phyloP scores from a whole-genome alignment of 1,140 invertebrate species.

The Mactra quadrangularis region DNA sequence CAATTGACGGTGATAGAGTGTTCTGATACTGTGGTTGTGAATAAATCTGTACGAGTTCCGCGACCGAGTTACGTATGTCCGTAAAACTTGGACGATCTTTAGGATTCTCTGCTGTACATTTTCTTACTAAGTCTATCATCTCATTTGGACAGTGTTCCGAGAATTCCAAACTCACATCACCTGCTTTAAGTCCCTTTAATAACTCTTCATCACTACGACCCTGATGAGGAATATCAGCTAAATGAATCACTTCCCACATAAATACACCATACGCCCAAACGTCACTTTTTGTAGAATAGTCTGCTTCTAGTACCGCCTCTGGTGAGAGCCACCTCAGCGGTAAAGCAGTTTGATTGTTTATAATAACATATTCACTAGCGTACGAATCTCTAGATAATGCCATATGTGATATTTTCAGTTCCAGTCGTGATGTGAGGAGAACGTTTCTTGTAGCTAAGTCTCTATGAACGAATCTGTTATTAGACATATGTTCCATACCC shows the following conservation, averaged over 20 bases:
- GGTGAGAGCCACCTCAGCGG: conserved; percentile 94
- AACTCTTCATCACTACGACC: conserved; percentile 84
- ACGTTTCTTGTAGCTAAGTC: conserved; percentile 98
- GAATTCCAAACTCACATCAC: conserved; percentile 71
- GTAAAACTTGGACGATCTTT: conserved; percentile 86
- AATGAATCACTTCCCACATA: conserved; percentile 82
- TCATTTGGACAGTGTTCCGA: conserved; percentile 81
- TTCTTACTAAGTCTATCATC: conserved; percentile 86
- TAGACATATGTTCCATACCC: conserved; percentile 93
- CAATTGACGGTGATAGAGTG: conserved; percentile 18
- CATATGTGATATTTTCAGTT: conserved; percentile 93
- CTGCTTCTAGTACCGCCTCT: conserved; percentile 93
- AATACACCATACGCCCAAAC: conserved; percentile 83
- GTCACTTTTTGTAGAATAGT: conserved; percentile 84
- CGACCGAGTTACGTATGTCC: conserved; percentile 73
- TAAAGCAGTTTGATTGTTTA: conserved; percentile 85
- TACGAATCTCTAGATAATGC: conserved; percentile 93
- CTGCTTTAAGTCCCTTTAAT: conserved; percentile 85
- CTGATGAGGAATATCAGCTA: conserved; percentile 80
- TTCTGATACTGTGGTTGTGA: conserved; percentile 52
- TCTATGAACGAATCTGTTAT: conserved; percentile 90
- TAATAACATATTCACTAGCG: conserved; percentile 89
- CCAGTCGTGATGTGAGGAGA: conserved; percentile 91
- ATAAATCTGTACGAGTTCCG: conserved; percentile 62
- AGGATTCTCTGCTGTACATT: conserved; percentile 87